Conservation (phyloP, 2,888 invertebrate genomes). For the Catocala fraxini region DNA sequence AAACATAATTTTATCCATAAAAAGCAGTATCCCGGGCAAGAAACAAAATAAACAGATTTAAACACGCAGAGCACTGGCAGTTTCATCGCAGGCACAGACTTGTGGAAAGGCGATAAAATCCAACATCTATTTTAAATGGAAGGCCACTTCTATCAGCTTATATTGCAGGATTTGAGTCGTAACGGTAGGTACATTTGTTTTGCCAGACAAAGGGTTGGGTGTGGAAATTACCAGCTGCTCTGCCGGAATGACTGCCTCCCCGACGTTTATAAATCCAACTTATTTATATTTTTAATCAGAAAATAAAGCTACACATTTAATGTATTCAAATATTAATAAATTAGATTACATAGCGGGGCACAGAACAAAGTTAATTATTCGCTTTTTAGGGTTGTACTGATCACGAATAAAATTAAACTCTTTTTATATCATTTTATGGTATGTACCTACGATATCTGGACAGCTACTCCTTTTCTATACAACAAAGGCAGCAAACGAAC, state of each 20-base stretch:
- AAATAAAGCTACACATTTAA: constrained; percentile 6
- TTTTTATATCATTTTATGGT: no score
- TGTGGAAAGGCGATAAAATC: neutral
- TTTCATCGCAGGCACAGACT: neutral
- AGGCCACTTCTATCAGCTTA: constrained; percentile 9
- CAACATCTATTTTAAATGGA: neutral
- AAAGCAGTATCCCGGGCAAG: no score
- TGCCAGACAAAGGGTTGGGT: constrained; percentile 29
- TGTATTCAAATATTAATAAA: constrained; percentile 6
- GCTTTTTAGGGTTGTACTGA: no score
- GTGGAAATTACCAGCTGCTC: constrained; percentile 41
- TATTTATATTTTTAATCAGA: constrained; percentile 21
- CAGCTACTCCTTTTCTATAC: no score
- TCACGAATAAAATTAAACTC: no score
- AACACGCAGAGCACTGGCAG: neutral
- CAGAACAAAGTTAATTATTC: no score
- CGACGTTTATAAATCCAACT: constrained; percentile 15
- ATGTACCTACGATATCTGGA: no score
- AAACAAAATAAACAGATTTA: no score
- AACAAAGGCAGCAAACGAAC: no score
- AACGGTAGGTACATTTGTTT: constrained; percentile 3
- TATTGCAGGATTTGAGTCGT: neutral
- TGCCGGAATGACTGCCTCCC: constrained; percentile 3
- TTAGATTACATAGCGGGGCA: neutral
- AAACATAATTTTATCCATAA: no score